Percentiles rank a stretch among this genome's conserved stretches.
Evolutionary conservation across 1,140 invertebrate species (phyloP).

Genomic region (Manduca sexta): DNA sequence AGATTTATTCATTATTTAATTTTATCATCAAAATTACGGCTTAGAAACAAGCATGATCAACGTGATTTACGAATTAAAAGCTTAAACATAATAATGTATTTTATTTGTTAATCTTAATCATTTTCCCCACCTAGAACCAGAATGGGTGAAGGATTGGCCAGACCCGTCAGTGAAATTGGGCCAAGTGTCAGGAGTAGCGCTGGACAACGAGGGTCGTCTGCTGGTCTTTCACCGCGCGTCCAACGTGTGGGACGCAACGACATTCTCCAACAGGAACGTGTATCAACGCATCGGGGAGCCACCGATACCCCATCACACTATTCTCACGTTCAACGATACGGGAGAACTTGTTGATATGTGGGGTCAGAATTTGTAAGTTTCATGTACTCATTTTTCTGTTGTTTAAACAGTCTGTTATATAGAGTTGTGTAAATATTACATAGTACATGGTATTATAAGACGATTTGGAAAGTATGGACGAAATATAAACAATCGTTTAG

Average conservation of each 20-base stretch:
- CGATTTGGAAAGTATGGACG: too few relatives aligned
- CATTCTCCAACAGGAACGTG: conserved; percentile 78
- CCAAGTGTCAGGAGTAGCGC: conserved; percentile 86
- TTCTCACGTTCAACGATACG: conserved; percentile 82
- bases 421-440: too few relatives aligned
- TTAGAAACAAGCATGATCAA: too few relatives aligned
- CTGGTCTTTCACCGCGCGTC: conserved; percentile 89
- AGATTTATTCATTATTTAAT: too few relatives aligned
- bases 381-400: conserved; percentile 1
- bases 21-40: too few relatives aligned
- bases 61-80: too few relatives aligned
- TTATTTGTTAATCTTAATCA: too few relatives aligned
- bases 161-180: conserved; percentile 74
- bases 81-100: too few relatives aligned
- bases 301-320: conserved; percentile 82
- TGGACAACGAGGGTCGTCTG: conserved; percentile 83
- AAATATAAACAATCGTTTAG: too few relatives aligned
- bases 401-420: too few relatives aligned
- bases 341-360: conserved; percentile 84
- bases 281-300: conserved; percentile 75
- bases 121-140: conserved; percentile 38
- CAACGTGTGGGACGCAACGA: conserved; percentile 79
- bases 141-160: conserved; percentile 73
- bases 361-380: conserved; percentile 84
- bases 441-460: too few relatives aligned